Conservation (phyloP, 2,888 invertebrate species). For the Drosophila longiperda region DNA sequence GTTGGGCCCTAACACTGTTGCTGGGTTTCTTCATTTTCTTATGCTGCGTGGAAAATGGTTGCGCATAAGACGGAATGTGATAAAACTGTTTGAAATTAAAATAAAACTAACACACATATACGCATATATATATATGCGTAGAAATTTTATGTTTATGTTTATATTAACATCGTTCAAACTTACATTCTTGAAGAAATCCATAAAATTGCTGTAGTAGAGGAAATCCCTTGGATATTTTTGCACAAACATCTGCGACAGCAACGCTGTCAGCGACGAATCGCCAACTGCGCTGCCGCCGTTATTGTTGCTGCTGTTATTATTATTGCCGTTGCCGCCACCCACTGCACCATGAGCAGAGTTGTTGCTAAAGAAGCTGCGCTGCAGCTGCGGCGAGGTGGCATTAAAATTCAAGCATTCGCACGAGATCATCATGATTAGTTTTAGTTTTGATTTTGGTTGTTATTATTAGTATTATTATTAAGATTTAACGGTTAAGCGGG, state of each 20-base stretch:
- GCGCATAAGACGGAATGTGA: conserved; percentile 56
- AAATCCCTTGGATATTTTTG: conserved; percentile 72
- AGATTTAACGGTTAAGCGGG: conserved; percentile 32
- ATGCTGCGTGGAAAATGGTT: conserved; percentile 66
- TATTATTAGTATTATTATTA: conserved; percentile 14
- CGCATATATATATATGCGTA: neutral
- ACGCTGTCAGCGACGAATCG: conserved; percentile 41
- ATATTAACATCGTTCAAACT: conserved; percentile 38
- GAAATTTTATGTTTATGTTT: conserved; percentile 1
- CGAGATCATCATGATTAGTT: conserved; percentile 84
- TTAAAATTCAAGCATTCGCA: conserved; percentile 91
- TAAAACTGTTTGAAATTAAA: conserved; percentile 45
- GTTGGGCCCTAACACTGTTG: conserved; percentile 54
- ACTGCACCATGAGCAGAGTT: conserved; percentile 12
- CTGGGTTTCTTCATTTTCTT: conserved; percentile 22
- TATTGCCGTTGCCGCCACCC: conserved; percentile 22
- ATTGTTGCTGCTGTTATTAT: conserved; percentile 28
- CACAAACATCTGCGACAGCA: conserved; percentile 69
- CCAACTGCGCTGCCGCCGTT: conserved; percentile 15
- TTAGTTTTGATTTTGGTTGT: conserved; percentile 34
- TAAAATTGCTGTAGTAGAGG: conserved; percentile 71
- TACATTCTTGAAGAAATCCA: conserved; percentile 83
- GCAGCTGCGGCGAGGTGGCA: conserved; percentile 64
- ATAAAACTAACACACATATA: conserved; percentile 13
- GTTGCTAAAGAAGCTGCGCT: conserved; percentile 29